Evolutionary conservation across 2,113 vertebrate species (phyloP).

Genomic region (Embiotoca jacksoni): DNA sequence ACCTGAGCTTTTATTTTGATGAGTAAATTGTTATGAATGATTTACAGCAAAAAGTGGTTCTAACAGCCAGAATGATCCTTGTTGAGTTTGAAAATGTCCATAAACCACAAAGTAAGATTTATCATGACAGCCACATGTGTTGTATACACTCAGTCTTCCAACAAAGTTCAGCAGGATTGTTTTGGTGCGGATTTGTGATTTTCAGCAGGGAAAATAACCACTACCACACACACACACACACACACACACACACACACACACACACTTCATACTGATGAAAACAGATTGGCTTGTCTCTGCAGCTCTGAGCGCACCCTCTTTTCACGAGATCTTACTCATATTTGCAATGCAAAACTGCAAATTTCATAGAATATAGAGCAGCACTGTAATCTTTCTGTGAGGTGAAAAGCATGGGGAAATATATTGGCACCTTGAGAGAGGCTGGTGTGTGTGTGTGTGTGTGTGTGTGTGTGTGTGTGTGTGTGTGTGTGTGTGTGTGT

Average conservation of each 20-base stretch:
- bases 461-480: conserved; percentile 15
- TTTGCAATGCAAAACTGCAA: conserved; percentile 66
- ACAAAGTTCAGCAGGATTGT: not conserved
- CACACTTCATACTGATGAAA: conserved; percentile 65
- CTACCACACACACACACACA: conserved; percentile 20
- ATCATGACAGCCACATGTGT: not conserved
- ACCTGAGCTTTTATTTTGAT: too few relatives aligned
- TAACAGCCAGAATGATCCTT: too few relatives aligned
- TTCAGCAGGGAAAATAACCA: conserved; percentile 31
- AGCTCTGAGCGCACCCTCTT: conserved; percentile 56
- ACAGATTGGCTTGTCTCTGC: conserved; percentile 62
- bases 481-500: conserved; percentile 15
- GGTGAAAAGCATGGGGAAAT: conserved; percentile 36
- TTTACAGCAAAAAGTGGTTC: too few relatives aligned
- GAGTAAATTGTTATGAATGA: too few relatives aligned
- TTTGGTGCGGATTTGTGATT: conserved; percentile 1
- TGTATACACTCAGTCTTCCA: not conserved
- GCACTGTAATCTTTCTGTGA: conserved; percentile 28
- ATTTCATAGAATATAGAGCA: conserved; percentile 55
- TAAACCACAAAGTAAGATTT: not conserved
- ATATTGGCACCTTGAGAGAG: conserved; percentile 39
- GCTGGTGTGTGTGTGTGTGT: conserved; percentile 12
- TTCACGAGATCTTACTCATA: conserved; percentile 57
- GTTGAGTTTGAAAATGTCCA: not conserved
- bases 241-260: not conserved